phyloP scores from a whole-genome alignment of 92 coral and sea anemone species.

The Porites rus region DNA sequence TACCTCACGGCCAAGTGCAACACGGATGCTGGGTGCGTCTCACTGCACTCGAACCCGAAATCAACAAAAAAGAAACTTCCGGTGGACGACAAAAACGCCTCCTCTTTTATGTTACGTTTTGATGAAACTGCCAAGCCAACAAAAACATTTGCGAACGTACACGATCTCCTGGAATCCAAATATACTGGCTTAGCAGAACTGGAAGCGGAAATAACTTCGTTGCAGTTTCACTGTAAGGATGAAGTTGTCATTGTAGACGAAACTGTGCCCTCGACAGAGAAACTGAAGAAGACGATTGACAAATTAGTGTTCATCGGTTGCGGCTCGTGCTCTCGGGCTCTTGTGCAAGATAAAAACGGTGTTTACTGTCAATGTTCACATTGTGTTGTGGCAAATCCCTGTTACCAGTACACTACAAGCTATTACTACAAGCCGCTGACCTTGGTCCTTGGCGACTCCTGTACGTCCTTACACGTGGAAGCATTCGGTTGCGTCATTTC shows the following conservation, averaged over 20 bases:
- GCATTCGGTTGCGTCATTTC: conserved; percentile 55
- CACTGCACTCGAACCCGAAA: conserved; percentile 82
- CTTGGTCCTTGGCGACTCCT: conserved; percentile 48
- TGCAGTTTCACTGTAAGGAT: conserved; percentile 46
- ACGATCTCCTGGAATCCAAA: conserved; percentile 77
- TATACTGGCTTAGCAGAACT: conserved; percentile 75
- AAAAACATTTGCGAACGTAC: conserved; percentile 52
- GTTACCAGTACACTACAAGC: conserved; percentile 58
- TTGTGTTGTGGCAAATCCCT: conserved; percentile 62
- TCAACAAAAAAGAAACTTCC: conserved; percentile 76
- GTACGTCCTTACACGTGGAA: conserved; percentile 36
- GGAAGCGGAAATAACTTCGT: conserved; percentile 48
- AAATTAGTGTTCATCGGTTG: conserved; percentile 85
- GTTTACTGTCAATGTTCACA: conserved; percentile 85
- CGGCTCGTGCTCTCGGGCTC: conserved; percentile 72
- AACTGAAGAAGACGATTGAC: conserved; percentile 19
- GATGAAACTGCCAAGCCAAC: conserved; percentile 10
- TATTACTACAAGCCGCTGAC: conserved; percentile 69
- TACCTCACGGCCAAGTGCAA: conserved; percentile 78
- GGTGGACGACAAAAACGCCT: conserved; percentile 41
- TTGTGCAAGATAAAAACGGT: conserved; percentile 78
- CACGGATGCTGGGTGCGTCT: conserved; percentile 42
- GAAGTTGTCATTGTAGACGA: conserved; percentile 33
- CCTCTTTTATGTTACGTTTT: conserved; percentile 31
- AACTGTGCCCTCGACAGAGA: conserved; percentile 15